Conservation (phyloP, 2,113 vertebrate genomes). For the Axis porcinus region DNA sequence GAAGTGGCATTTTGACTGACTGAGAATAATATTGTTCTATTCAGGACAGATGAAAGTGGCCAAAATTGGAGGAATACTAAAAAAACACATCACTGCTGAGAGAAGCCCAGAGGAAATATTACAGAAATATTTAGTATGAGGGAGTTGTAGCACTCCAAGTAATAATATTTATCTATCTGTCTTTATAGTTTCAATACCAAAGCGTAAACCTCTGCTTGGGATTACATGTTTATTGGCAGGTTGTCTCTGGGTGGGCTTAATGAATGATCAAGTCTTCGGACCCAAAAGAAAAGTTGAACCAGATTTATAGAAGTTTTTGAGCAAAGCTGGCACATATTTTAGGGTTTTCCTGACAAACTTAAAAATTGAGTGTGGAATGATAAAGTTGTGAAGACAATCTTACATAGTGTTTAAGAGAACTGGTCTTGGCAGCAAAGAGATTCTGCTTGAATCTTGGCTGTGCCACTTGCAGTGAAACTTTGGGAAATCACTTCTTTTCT, state of each 20-base stretch:
- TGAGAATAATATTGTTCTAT: constrained; percentile 45
- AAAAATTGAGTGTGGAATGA: not conserved
- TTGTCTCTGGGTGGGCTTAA: not conserved
- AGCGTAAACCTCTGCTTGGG: not conserved
- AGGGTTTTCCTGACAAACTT: not conserved
- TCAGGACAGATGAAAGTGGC: constrained; percentile 42
- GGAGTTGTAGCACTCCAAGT: not conserved
- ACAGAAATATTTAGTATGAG: constrained; percentile 45
- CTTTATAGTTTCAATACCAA: not conserved
- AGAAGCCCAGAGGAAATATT: constrained; percentile 50
- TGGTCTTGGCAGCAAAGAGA: not conserved
- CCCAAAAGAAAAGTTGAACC: not conserved
- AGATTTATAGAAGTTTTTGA: constrained; percentile 13
- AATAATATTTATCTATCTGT: constrained; percentile 30
- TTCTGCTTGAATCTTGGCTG: not conserved
- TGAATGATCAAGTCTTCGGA: not conserved
- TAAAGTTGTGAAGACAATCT: not conserved
- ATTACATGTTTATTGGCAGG: not conserved
- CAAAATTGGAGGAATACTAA: constrained; percentile 30
- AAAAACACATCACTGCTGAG: not conserved
- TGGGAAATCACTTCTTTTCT: not conserved
- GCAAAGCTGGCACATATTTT: not conserved
- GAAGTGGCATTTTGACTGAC: constrained; percentile 37
- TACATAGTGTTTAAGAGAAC: not conserved
- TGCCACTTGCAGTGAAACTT: not conserved